Percentiles rank a stretch among this genome's conserved stretches.
These are phyloP conservation scores for Euwallacea fornicatus DNA, from an alignment of 1,140 invertebrate species.

Conservation along the genomic window DNA sequence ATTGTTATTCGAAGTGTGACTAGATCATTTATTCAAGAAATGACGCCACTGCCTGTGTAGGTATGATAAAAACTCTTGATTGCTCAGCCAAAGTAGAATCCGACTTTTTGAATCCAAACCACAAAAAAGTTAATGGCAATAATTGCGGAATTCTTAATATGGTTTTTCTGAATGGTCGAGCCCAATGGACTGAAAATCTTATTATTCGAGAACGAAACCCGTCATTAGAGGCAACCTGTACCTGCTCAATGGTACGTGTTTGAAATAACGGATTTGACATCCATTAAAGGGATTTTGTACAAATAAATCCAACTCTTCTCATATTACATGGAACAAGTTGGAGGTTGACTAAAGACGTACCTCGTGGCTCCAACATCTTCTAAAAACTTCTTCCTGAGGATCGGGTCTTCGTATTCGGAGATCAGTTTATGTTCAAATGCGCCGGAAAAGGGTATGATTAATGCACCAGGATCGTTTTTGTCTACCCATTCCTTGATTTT, in stretches of 20 bases:
- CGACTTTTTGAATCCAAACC: slow-evolving; percentile 2
- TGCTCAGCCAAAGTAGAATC: slow-evolving; percentile 1
- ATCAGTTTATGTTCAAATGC: slow-evolving; percentile 84
- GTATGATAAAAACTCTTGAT: slow-evolving; percentile 7
- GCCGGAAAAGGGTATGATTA: slow-evolving; percentile 94
- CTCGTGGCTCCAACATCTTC: slow-evolving; percentile 80
- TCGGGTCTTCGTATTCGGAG: slow-evolving; percentile 80
- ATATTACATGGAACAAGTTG: not conserved
- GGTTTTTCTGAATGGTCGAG: slow-evolving; percentile 30
- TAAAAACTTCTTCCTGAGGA: slow-evolving; percentile 72
- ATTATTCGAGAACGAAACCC: slow-evolving; percentile 40
- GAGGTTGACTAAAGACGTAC: slow-evolving; percentile 55
- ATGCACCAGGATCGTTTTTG: slow-evolving; percentile 91
- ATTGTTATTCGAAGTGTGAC: not conserved
- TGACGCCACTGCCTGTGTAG: slow-evolving; percentile 8
- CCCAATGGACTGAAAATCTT: slow-evolving; percentile 15
- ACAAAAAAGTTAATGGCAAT: slow-evolving; percentile 40
- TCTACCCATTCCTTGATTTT: slow-evolving; percentile 99
- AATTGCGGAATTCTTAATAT: slow-evolving; percentile 34
- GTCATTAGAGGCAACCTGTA: slow-evolving; percentile 42
- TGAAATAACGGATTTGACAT: slow-evolving; percentile 45
- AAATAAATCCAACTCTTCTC: too few relatives aligned
- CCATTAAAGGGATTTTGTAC: slow-evolving; percentile 17
- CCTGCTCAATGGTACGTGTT: slow-evolving; percentile 39
- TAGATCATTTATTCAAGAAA: not conserved